These are phyloP conservation scores for Neuroterus valhalla DNA, from an alignment of 1,140 invertebrate species.

Conservation along the genomic window DNA sequence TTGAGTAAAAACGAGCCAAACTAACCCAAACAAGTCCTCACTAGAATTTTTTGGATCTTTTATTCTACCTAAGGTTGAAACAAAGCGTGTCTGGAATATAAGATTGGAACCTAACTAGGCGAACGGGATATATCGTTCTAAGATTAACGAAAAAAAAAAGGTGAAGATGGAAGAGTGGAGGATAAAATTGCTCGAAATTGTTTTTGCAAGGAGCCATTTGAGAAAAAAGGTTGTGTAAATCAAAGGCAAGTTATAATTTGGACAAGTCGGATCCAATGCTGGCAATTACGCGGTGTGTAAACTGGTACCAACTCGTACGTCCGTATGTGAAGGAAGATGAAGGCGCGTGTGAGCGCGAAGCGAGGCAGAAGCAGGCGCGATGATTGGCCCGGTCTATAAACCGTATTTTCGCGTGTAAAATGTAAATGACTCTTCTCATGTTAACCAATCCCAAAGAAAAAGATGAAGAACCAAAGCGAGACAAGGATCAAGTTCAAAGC, in stretches of 20 bases:
- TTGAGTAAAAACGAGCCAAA: no score
- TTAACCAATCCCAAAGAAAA: slow-evolving; percentile 47
- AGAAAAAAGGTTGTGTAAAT: slow-evolving; percentile 19
- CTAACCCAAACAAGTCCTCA: no score
- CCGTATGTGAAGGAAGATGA: slow-evolving; percentile 45
- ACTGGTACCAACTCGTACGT: slow-evolving; percentile 4
- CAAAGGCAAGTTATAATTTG: slow-evolving; percentile 25
- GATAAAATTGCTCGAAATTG: slow-evolving; percentile 1
- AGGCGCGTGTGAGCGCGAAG: slow-evolving; percentile 54
- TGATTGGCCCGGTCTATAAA: slow-evolving; percentile 69
- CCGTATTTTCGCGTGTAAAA: slow-evolving; percentile 71
- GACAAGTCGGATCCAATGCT: slow-evolving; percentile 9
- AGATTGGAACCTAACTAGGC: no score
- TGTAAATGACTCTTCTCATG: slow-evolving; percentile 67
- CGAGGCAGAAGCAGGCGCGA: slow-evolving; percentile 59
- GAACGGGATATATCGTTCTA: no score
- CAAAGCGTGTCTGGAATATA: no score
- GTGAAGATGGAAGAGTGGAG: no score
- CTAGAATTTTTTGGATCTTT: no score
- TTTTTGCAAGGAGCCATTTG: background rate
- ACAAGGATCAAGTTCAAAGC: slow-evolving; percentile 67
- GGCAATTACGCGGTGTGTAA: slow-evolving; percentile 31
- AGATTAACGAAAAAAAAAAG: no score
- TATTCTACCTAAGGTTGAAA: no score
- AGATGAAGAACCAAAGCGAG: slow-evolving; percentile 43